These are phyloP conservation scores for Antennarius striatus DNA, from an alignment of 2,113 vertebrate species.

Conservation along the genomic window DNA sequence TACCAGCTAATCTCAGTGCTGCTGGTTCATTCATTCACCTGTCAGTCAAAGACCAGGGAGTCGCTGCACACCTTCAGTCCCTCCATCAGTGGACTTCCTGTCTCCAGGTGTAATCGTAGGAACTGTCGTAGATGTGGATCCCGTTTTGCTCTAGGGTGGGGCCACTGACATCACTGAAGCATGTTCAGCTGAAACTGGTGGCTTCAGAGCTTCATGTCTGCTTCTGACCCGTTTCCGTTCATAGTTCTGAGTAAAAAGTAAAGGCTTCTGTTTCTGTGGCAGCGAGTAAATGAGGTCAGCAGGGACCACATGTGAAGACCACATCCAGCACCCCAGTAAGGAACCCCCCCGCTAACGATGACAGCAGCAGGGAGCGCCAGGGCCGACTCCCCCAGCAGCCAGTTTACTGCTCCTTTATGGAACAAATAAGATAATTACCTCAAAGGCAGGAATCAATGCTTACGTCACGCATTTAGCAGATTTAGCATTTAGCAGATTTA, in stretches of 20 bases:
- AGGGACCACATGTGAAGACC: conserved; percentile 10
- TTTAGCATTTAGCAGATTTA: no score
- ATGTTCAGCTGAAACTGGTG: no score
- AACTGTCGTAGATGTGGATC: no score
- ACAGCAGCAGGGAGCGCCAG: conserved; percentile 4
- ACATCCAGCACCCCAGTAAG: neutral
- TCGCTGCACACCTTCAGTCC: neutral
- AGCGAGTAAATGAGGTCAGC: conserved; percentile 16
- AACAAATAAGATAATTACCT: no score
- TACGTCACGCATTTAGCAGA: no score
- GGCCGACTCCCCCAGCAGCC: no score
- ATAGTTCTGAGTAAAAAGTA: neutral
- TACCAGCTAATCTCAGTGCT: conserved; percentile 32
- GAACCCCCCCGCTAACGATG: neutral
- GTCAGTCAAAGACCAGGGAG: conserved; percentile 43
- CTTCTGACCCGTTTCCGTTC: neutral
- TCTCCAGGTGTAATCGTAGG: neutral
- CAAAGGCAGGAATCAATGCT: no score
- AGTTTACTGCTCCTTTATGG: no score
- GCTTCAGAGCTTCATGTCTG: no score
- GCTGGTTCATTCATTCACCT: conserved; percentile 23
- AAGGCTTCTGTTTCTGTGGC: neutral
- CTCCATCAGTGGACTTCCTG: neutral
- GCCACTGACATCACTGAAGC: no score
- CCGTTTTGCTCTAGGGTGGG: no score